A percentile compares a stretch with the other conserved stretches of the same genome.
phyloP scores from a whole-genome alignment of 2,888 invertebrate genomes.

The Phyto melanocephala region DNA sequence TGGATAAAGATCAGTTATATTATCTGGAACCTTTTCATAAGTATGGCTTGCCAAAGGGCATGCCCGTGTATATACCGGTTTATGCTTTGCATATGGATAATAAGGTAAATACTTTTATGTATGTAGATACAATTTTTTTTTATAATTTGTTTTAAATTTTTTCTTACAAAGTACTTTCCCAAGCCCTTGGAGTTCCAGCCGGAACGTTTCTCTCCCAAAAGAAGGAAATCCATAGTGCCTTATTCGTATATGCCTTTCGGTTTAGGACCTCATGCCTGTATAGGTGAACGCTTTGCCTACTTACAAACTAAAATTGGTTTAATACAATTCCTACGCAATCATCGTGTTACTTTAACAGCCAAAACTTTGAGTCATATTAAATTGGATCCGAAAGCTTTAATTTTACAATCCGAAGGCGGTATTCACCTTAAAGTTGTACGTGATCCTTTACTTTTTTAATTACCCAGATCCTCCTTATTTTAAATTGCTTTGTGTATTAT shows the following conservation, averaged over 20 bases:
- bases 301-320: constrained; percentile 77
- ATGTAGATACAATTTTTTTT: background rate
- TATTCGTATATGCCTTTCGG: constrained; percentile 78
- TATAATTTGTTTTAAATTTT: too few relatives aligned
- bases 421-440: constrained; percentile 75
- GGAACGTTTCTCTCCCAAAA: constrained; percentile 76
- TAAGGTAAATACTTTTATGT: constrained; percentile 67
- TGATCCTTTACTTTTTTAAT: constrained; percentile 68
- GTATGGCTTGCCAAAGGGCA: constrained; percentile 72
- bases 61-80: constrained; percentile 76
- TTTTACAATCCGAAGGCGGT: constrained; percentile 75
- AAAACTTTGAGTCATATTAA: constrained; percentile 72
- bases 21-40: constrained; percentile 72
- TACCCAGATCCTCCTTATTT: background rate
- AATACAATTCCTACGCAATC: constrained; percentile 75
- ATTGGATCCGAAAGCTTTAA: constrained; percentile 74
- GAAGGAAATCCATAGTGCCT: constrained; percentile 73
- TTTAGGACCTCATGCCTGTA: constrained; percentile 77
- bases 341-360: constrained; percentile 72
- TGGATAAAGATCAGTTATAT: constrained; percentile 65
- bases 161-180: constrained; percentile 76
- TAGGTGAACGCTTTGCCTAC: constrained; percentile 77
- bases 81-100: constrained; percentile 77
- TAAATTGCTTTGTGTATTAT: background rate
- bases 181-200: constrained; percentile 76